Evolutionary conservation across 53 echinoderm and acorn worm genomes (phyloP), one percentile per base, ranked within the genome.

Genomic region (Hippasteria phrygiana): DNA sequence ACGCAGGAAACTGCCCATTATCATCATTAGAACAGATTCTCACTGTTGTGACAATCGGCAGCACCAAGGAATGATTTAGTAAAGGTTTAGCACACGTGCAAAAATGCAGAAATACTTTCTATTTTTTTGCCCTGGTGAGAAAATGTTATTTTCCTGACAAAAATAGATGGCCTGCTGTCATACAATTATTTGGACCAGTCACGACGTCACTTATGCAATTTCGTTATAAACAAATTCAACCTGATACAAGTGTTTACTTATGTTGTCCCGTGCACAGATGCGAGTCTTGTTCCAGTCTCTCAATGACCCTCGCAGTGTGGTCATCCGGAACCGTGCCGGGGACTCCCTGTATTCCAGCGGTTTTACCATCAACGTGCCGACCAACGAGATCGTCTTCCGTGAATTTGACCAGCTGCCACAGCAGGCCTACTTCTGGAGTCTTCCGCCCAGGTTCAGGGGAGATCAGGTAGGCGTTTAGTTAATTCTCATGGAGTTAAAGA

Each of bases 391-490:
- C 38, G 87, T 88, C 24, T 95, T 87, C 67, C 80, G 72, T 2
- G 50, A 75, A 17, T 97, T 97, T 71, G 67, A 83, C 39, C 81
- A 84, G 36, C 88, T 95, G 17, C 73, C 88, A 9, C 45, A 35
- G 3, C 84, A 83, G 38, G 66, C 78, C n/a, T 94, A 91, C 51
- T 98, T 93, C 90, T 98, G 98, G 98, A 91, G 92, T 47, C 88
- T 98, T n/a, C 94, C 98, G 1, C 91, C 93, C 1, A 94, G 87
- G 63, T 98, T 89, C 43, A 74, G 94, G 45, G 98, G 95, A 43
- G 88, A 98, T 55, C 94, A 88, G 98, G 95, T 95, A 89, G n/a
- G n/a, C n/a, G n/a, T n/a, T n/a, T n/a, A n/a, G n/a, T n/a, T n/a
- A n/a, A n/a, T n/a, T n/a, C n/a, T n/a, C n/a, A n/a, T n/a, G n/a